phyloP scores from a whole-genome alignment of 2,797 vertebrate genomes.

The Pangasius djambal region DNA sequence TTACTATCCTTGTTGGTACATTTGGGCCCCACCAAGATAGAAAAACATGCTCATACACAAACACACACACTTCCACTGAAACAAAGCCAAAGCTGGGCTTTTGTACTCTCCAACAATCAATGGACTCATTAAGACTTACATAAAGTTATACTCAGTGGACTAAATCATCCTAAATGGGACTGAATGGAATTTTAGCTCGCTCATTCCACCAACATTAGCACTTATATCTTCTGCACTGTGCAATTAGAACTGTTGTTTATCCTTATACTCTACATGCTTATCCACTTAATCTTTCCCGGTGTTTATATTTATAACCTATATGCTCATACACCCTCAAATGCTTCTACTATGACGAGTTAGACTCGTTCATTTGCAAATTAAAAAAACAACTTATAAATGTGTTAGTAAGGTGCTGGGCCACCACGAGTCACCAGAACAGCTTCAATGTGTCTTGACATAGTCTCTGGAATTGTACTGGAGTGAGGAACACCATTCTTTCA shows the following conservation, averaged over 20 bases:
- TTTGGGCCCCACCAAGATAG: neutral
- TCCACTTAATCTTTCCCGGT: neutral
- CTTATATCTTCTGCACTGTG: neutral
- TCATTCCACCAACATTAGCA: neutral
- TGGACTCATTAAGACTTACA: slow-evolving; percentile 27
- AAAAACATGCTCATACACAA: neutral
- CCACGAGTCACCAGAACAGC: neutral
- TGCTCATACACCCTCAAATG: neutral
- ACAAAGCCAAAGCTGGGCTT: slow-evolving; percentile 10
- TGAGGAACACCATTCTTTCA: neutral
- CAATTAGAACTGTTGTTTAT: neutral
- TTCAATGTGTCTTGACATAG: neutral
- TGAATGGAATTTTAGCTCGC: neutral
- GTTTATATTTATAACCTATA: neutral
- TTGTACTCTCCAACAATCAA: slow-evolving; percentile 17
- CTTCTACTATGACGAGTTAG: neutral
- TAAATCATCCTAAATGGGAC: slow-evolving; percentile 10
- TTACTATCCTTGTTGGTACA: neutral
- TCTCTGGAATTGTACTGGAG: neutral
- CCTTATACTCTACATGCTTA: neutral
- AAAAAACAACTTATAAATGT: neutral
- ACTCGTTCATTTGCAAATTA: neutral
- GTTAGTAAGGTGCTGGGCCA: neutral
- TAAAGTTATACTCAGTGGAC: slow-evolving; percentile 6
- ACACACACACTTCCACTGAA: neutral